Evolutionary conservation across 2,113 vertebrate species (phyloP).

Genomic region (Melanerpes aurifrons): DNA sequence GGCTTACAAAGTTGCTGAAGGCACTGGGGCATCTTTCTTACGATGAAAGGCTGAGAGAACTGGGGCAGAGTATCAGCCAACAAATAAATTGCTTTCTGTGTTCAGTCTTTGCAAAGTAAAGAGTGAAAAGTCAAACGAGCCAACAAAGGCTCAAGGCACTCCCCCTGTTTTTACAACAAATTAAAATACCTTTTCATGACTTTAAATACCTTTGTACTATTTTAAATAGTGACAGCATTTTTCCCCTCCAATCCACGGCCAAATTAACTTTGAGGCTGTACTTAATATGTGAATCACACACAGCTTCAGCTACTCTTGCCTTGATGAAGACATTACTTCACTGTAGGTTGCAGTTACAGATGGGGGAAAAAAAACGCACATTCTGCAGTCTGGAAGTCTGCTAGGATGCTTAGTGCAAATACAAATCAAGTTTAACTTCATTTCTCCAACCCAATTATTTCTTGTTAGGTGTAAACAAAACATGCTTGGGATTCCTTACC

Average conservation of each 20-base stretch:
- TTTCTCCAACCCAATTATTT: not conserved
- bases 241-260: not conserved
- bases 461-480: not conserved
- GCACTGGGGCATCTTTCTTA: too few relatives aligned
- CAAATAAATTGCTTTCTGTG: not conserved
- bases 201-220: not conserved
- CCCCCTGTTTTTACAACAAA: not conserved
- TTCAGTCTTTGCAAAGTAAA: not conserved
- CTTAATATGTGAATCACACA: not conserved
- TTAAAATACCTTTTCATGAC: not conserved
- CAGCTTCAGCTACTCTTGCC: not conserved
- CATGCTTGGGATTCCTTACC: conserved; percentile 75
- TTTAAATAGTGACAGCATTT: not conserved
- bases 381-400: not conserved
- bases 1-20: too few relatives aligned
- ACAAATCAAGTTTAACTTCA: conserved; percentile 4
- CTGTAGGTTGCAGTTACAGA: rapidly evolving
- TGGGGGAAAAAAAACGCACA: not conserved
- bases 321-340: not conserved
- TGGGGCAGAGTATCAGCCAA: not conserved
- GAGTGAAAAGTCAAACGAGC: not conserved
- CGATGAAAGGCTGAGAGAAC: too few relatives aligned
- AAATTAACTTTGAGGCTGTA: not conserved
- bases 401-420: not conserved
- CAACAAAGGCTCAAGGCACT: not conserved